Base-by-base conservation (phyloP, 2,113 vertebrate genomes). In the Erinaceus europaeus region DNA sequence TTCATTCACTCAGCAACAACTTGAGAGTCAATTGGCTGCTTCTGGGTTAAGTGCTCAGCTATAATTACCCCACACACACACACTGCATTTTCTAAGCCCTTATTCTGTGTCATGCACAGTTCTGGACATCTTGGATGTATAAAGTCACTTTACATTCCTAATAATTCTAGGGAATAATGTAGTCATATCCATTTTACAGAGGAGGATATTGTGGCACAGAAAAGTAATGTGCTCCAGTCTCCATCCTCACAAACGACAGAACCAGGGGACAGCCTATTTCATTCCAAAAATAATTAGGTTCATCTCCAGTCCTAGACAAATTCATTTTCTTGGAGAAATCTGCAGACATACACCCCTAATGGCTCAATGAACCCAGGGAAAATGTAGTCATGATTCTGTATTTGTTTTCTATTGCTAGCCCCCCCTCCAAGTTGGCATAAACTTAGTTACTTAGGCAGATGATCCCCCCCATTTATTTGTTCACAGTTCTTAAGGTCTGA, bases 1-100 rank as follows among this genome's bases (percentile, higher is more conserved):
- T 83, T 53, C 81, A 86, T 67, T 86, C 36, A 20, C 46, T 73
- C 21, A 4, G 78, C 61, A 82, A 89, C 42, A 59, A 71, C 38
- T n/a, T 6, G 8, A 77, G 34, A 32, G 25, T 4, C 34, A 62
- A 27, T 55, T 55, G 62, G 8, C 14, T 38, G 21, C 50, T 59
- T 42, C 44, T 71, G 46, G 52, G 32, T 40, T 65, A 57, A 46
- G 10, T 21, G 29, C 46, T 69, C 27, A n/a, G 40, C 65, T 34
- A 61, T 3, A 62, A 67, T 2, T 55, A 84, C 65, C 64, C 20
- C 0, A 71, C 15, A 10, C 25, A 8, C 55, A n/a, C 29, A 46
- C 40, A 38, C 64, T 27, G 34, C 4, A 9, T 29, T 17, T 44
- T 55, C 46, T 20, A 13, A 62, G 42, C 17, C 9, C 25, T 52